Evolutionary conservation across 2,888 invertebrate species (phyloP).

Genomic region (Chalcosyrphus nemorum): DNA sequence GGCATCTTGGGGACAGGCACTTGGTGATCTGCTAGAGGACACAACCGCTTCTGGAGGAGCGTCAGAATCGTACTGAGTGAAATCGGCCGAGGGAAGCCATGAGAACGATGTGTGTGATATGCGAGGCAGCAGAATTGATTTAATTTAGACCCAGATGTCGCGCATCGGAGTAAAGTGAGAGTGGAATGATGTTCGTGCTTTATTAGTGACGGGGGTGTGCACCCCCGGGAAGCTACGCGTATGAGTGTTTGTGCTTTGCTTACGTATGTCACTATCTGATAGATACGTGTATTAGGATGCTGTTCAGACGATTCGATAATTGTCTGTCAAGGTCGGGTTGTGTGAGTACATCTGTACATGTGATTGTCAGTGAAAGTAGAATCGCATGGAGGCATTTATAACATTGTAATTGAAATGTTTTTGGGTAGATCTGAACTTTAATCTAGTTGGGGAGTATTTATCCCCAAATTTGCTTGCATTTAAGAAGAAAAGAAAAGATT

Average conservation of each 20-base stretch:
- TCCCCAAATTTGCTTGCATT: neutral
- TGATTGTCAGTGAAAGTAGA: neutral
- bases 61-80: slow-evolving; percentile 36
- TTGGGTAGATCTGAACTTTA: neutral
- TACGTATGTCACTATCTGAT: neutral
- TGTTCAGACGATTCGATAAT: neutral
- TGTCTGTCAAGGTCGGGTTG: slow-evolving; percentile 9
- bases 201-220: slow-evolving; percentile 9
- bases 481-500: too few species aligned
- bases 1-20: slow-evolving; percentile 6
- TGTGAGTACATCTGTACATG: neutral
- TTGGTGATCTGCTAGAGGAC: neutral
- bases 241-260: neutral
- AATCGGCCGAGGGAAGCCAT: slow-evolving; percentile 28
- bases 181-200: slow-evolving; percentile 4
- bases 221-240: neutral
- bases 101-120: neutral
- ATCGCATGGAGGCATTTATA: neutral
- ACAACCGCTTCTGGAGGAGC: slow-evolving; percentile 24
- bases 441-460: neutral
- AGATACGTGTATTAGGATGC: too few species aligned
- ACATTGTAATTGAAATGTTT: neutral
- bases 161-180: neutral
- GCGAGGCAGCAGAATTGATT: slow-evolving; percentile 11
- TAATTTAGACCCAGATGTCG: slow-evolving; percentile 22